Evolutionary conservation across 2,113 vertebrate species (phyloP).

Genomic region (Thunnus maccoyii): DNA sequence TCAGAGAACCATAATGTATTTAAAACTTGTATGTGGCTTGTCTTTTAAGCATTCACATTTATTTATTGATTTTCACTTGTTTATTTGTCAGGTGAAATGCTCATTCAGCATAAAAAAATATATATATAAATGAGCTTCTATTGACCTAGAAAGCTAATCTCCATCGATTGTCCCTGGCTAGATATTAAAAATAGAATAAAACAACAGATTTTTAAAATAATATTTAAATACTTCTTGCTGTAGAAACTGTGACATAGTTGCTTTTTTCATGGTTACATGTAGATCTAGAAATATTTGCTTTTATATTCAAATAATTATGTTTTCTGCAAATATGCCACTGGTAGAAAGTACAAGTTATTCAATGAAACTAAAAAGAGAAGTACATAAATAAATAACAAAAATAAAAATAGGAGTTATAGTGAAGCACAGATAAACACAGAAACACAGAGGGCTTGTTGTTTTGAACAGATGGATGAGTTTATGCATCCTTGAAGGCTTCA

Average conservation of each 20-base stretch:
- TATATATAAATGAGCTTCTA: too few relatives aligned
- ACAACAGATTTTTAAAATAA: neutral
- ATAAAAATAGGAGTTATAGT: neutral
- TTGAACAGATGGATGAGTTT: conserved; percentile 34
- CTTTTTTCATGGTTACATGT: neutral
- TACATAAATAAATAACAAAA: neutral
- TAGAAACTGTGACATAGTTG: neutral
- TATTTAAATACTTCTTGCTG: neutral
- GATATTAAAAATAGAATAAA: too few relatives aligned
- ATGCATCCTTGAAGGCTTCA: neutral
- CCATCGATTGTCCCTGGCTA: too few relatives aligned
- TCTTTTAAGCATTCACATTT: neutral
- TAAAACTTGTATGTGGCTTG: neutral
- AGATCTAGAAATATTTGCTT: neutral
- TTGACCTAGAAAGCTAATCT: too few relatives aligned
- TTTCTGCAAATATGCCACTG: neutral
- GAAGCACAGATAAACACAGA: conserved; percentile 7
- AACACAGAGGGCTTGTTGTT: conserved; percentile 34
- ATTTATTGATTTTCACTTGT: neutral
- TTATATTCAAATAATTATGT: neutral
- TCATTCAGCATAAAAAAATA: too few relatives aligned
- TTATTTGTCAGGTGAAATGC: neutral
- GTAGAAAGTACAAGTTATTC: too few relatives aligned
- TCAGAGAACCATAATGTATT: neutral
- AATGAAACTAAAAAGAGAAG: neutral